These are phyloP conservation scores for Crypturellus tataupa DNA, from an alignment of 2,797 vertebrate genomes.

Conservation along the genomic window DNA sequence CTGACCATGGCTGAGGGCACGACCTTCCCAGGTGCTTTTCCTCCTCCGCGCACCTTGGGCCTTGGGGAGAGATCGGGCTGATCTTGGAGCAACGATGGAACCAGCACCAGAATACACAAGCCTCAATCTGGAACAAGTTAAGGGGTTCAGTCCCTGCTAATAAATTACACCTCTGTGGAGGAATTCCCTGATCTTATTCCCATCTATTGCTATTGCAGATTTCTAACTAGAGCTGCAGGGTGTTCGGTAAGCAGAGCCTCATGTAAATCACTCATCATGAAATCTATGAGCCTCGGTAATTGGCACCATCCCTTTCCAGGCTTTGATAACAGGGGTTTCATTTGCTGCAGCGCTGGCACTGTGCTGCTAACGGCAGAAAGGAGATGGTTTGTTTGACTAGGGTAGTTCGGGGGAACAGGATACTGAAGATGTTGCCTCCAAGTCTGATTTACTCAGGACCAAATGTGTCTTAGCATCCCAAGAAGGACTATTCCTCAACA, in stretches of 20 bases:
- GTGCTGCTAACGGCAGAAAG: background rate
- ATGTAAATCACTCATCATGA: background rate
- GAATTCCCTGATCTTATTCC: slow-evolving; percentile 56
- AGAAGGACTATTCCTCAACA: background rate
- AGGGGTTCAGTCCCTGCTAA: background rate
- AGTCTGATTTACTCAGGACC: background rate
- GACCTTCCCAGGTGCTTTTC: background rate
- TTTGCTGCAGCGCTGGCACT: background rate
- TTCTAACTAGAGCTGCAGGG: background rate
- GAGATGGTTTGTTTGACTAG: background rate
- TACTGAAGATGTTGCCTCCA: background rate
- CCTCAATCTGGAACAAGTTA: slow-evolving; percentile 2
- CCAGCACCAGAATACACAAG: background rate
- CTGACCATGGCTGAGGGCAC: background rate
- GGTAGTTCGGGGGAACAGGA: background rate
- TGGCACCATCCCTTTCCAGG: background rate
- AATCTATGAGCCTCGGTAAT: background rate
- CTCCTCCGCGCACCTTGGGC: background rate
- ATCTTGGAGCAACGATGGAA: background rate
- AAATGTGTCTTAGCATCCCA: background rate
- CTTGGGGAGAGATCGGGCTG: background rate
- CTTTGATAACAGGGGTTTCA: background rate
- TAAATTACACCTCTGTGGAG: slow-evolving; percentile 31
- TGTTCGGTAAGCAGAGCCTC: slow-evolving; percentile 3
- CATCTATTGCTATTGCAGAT: slow-evolving; percentile 13